Evolutionary conservation across 64 coral and sea anemone species (phyloP), one percentile per base, ranked within the genome.

Genomic region (Cladopsammia gracilis): DNA sequence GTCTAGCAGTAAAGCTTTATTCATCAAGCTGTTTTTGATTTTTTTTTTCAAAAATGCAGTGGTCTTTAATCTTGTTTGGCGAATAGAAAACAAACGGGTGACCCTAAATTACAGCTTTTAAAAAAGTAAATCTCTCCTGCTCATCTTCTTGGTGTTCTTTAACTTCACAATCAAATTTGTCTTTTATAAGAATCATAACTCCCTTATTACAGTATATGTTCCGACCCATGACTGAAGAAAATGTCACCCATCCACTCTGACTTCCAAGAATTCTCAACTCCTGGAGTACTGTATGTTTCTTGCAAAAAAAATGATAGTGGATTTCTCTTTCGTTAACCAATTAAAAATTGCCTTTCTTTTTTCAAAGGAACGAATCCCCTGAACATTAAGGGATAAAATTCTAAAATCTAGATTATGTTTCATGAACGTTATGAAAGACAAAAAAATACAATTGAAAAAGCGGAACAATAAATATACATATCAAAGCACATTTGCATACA

Each of bases 41-140:
- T n/a, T n/a, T n/a, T n/a, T n/a, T n/a, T n/a, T n/a, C n/a, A n/a
- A n/a, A n/a, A n/a, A n/a, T n/a, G n/a, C 52, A 1, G 0, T 54
- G 52, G 52, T 54, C 52, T 6, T 54, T 0, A 7, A 25, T 45
- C 51, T 67, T 75, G 23, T 92, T 92, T 48, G 78, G 89, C 3
- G 75, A 18, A 84, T 92, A 92, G 14, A 92, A 48, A 20, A 92
- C 8, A 61, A 83, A 90, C 25, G 10, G 14, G 7, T 79, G 62
- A 43, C 65, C 75, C 54, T 91, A 76, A 70, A 91, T 71, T 4
- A 60, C 20, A 24, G 15, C 42, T 58, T 48, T 51, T 11, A 91
- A 34, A 49, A 82, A 71, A 11, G 83, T 47, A 73, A 60, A 73
- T 22, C 89, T 68, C 50, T 77, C 89, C 9, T 83, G 7, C 18